Conservation (phyloP, 2,113 vertebrate species). For the Rhea pennata region DNA sequence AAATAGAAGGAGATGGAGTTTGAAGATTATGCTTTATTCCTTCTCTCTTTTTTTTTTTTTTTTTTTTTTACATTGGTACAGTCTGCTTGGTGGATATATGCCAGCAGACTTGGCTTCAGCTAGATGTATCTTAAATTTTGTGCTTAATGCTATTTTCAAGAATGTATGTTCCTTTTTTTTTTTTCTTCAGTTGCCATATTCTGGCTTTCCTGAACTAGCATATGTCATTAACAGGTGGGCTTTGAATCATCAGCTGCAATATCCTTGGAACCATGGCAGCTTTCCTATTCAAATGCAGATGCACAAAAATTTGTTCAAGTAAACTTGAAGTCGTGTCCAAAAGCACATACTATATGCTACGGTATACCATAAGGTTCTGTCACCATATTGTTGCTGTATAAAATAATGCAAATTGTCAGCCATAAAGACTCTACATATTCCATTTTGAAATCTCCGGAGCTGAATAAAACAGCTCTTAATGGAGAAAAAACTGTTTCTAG, state of each 20-base stretch:
- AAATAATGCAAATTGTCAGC: not conserved
- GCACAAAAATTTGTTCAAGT: not conserved
- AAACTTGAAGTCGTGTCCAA: not conserved
- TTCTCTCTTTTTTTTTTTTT: not conserved
- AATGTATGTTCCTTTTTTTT: no score
- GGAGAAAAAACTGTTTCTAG: not conserved
- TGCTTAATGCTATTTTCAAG: not conserved
- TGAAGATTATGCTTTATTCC: not conserved
- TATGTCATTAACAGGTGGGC: not conserved
- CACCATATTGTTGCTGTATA: not conserved
- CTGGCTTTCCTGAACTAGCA: not conserved
- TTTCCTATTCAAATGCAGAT: not conserved
- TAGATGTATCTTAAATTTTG: not conserved
- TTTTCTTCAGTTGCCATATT: not conserved
- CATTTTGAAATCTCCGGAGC: not conserved
- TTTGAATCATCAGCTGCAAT: not conserved
- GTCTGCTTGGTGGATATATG: not conserved
- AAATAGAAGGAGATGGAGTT: not conserved
- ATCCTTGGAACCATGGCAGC: not conserved
- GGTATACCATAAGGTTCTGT: not conserved
- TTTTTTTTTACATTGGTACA: not conserved
- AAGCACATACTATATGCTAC: not conserved
- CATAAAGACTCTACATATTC: not conserved
- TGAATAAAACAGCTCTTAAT: not conserved
- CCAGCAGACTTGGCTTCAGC: not conserved